phyloP scores from a whole-genome alignment of 2,113 vertebrate species.

The Pelecanoides urinatrix region DNA sequence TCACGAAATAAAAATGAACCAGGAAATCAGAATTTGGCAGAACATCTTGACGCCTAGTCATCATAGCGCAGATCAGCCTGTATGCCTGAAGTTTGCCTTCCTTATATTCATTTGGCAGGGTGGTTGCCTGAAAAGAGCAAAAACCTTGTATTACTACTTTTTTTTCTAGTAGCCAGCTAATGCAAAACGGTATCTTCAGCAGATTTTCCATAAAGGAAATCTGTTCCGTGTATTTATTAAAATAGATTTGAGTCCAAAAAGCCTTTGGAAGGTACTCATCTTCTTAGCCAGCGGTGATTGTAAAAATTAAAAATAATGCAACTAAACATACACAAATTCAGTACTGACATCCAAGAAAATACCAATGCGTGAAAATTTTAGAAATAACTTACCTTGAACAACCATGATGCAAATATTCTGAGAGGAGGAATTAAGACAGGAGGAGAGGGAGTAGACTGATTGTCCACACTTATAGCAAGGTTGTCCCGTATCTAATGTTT shows the following conservation, averaged over 20 bases:
- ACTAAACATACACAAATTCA: neutral
- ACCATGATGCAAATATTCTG: slow-evolving; percentile 96
- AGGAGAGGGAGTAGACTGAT: slow-evolving; percentile 89
- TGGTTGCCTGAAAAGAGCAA: slow-evolving; percentile 82
- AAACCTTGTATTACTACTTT: neutral
- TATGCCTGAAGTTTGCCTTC: slow-evolving; percentile 94
- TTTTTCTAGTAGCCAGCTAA: neutral
- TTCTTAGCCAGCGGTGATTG: accelerated
- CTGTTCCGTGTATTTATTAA: accelerated
- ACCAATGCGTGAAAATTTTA: neutral
- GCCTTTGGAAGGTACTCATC: neutral
- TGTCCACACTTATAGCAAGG: slow-evolving; percentile 91
- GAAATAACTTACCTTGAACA: slow-evolving; percentile 87
- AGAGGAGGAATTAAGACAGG: slow-evolving; percentile 92
- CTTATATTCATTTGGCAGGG: slow-evolving; percentile 89
- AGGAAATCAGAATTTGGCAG: slow-evolving; percentile 94
- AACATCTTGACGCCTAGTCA: slow-evolving; percentile 95
- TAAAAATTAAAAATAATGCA: neutral
- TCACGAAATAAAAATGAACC: slow-evolving; percentile 92
- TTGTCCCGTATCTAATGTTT: slow-evolving; percentile 92
- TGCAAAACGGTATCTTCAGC: neutral
- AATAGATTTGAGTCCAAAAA: accelerated
- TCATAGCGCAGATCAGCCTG: slow-evolving; percentile 95
- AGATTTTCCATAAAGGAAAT: neutral
- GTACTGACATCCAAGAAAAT: accelerated